These are phyloP conservation scores for Poicephalus gulielmi DNA, from an alignment of 2,113 vertebrate species.

Conservation along the genomic window DNA sequence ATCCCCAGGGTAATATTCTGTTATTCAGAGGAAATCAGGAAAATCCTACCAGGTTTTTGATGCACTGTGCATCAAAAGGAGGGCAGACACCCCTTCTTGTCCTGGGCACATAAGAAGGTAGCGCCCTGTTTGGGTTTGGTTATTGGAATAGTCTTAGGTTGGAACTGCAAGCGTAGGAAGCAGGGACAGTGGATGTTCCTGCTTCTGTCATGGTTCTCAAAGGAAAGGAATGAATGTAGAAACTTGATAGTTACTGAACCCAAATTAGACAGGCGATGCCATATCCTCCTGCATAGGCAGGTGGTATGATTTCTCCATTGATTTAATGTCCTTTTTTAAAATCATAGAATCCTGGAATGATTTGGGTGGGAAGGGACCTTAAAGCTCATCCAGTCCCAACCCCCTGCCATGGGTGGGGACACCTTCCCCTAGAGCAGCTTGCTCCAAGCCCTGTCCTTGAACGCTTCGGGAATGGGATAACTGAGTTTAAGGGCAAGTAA, in stretches of 20 bases:
- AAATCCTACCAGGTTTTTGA: background rate
- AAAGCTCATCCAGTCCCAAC: background rate
- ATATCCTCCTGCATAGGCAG: background rate
- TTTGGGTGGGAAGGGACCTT: background rate
- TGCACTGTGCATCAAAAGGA: background rate
- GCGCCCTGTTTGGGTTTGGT: rapidly evolving
- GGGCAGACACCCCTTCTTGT: background rate
- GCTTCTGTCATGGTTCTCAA: background rate
- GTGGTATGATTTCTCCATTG: background rate
- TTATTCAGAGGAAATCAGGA: background rate
- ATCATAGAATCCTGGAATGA: background rate
- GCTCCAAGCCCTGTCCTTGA: background rate
- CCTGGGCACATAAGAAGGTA: background rate
- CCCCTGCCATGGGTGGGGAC: background rate
- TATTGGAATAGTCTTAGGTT: rapidly evolving
- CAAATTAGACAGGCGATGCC: rapidly evolving
- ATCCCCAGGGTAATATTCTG: background rate
- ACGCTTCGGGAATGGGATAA: background rate
- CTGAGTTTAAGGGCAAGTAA: background rate
- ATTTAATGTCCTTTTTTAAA: background rate
- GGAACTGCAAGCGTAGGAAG: background rate
- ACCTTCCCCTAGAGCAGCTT: background rate
- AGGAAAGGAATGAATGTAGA: background rate
- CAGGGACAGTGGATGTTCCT: background rate
- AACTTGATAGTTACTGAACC: background rate